phyloP scores from a whole-genome alignment of 2,888 invertebrate species.

The Patella pellucida region DNA sequence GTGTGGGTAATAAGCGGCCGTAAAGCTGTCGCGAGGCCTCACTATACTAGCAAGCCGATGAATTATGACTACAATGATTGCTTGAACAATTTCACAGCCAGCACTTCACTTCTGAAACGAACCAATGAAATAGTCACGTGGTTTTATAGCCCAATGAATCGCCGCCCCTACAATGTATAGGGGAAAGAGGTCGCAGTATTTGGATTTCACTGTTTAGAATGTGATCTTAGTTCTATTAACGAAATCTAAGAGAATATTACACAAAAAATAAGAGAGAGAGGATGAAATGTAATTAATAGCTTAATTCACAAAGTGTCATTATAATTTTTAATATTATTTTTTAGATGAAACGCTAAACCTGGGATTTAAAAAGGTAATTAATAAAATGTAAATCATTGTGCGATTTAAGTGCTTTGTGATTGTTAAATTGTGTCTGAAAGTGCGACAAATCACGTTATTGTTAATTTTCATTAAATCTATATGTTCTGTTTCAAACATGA shows the following conservation, averaged over 20 bases:
- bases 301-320: too few relatives aligned
- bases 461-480: too few relatives aligned
- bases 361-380: slow-evolving; percentile 5
- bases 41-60: slow-evolving; percentile 38
- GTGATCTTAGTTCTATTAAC: too few relatives aligned
- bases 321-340: too few relatives aligned
- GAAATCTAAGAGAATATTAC: too few relatives aligned
- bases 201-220: slow-evolving; percentile 16
- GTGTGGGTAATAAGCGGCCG: slow-evolving; percentile 42
- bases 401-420: too few relatives aligned
- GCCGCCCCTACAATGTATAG: slow-evolving; percentile 15
- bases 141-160: slow-evolving; percentile 47
- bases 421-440: too few relatives aligned
- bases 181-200: slow-evolving; percentile 20
- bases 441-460: too few relatives aligned
- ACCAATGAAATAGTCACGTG: slow-evolving; percentile 50
- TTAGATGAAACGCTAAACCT: too few relatives aligned
- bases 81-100: slow-evolving; percentile 44
- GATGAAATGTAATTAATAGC: too few relatives aligned
- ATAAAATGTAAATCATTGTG: background rate
- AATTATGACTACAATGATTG: slow-evolving; percentile 55
- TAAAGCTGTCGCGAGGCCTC: slow-evolving; percentile 59
- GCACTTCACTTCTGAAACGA: slow-evolving; percentile 51
- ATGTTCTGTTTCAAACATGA: too few relatives aligned
- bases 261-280: too few relatives aligned